Base-by-base conservation (phyloP, 2,888 invertebrate genomes). In the Elaeidobius kamerunicus region DNA sequence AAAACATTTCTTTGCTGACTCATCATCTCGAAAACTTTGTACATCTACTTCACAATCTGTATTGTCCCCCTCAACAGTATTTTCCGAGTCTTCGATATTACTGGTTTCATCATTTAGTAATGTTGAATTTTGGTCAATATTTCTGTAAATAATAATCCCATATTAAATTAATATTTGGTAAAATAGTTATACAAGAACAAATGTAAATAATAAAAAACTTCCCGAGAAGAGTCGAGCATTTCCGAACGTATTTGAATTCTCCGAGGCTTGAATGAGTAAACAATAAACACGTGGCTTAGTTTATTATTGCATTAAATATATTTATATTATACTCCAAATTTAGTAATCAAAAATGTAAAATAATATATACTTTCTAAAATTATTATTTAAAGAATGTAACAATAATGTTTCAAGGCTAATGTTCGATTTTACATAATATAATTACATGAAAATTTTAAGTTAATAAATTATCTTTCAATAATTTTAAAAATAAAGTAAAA, bases 11-110 rank as follows among this genome's bases (percentile, higher is more conserved):
- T 54, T 44, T 12, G 51, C 49, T 38, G 38, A 35, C 16, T 44
- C 34, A 18, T 52, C 39, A 54, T 54, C 32, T 32, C 7, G n/a
- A 39, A 54, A 54, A 54, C 50, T 54, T 18, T 51, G 17, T 18
- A 54, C 49, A 43, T 28, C 18, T 15, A 19, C 12, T n/a, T 38
- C 14, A 20, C 35, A 35, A 23, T 53, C 51, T 12, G 18, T 18
- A 43, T 53, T 44, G 32, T 53, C 38, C 34, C 52, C 43, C 6
- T 52, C 50, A 54, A 54, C 15, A 7, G 27, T 27, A 9, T 27
- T 27, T 5, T 27, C 5, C 9, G 5, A 9, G 9, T 27, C 9
- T 27, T 19, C 19, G 7, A n/a, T 14, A 40, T 6, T 19, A 40
- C 35, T n/a, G n/a, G n/a, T n/a, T 15, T 15, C 35, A 35, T 5